phyloP scores from a whole-genome alignment of 35 echinoderm and acorn worm species.

The Strongylocentrotus purpuratus region DNA sequence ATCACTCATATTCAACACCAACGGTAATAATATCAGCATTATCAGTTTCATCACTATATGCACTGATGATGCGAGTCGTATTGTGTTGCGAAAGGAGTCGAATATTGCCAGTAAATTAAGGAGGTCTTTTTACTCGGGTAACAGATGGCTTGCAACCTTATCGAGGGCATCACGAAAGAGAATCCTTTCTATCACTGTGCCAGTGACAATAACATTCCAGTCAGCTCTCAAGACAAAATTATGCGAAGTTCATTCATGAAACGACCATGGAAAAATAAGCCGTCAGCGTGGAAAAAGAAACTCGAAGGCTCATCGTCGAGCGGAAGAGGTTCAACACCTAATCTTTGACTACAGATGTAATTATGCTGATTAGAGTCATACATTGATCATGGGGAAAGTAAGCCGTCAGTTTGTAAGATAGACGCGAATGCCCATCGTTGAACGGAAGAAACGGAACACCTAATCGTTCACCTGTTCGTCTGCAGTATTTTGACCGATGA shows the following conservation, averaged over 20 bases:
- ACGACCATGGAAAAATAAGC: background rate
- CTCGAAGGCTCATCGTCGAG: too few relatives aligned
- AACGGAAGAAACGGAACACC: background rate
- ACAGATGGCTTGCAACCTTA: background rate
- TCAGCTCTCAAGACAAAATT: background rate
- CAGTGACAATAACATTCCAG: too few relatives aligned
- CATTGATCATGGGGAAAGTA: too few relatives aligned
- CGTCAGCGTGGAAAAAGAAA: too few relatives aligned
- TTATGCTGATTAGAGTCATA: too few relatives aligned
- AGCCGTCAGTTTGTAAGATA: too few relatives aligned
- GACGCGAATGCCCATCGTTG: background rate
- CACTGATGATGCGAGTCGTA: too few relatives aligned
- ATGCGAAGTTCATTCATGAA: background rate
- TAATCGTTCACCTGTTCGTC: background rate
- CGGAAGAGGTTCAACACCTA: too few relatives aligned
- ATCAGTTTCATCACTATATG: too few relatives aligned
- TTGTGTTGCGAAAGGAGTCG: background rate
- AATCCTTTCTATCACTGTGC: background rate
- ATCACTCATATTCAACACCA: too few relatives aligned
- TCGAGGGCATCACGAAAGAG: background rate
- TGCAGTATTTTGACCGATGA: background rate
- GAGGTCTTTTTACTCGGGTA: background rate
- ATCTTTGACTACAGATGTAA: too few relatives aligned
- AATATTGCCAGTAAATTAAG: background rate
- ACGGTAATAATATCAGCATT: too few relatives aligned